Evolutionary conservation across 1,140 invertebrate species (phyloP).

Genomic region (Drosophila parabipectinata): DNA sequence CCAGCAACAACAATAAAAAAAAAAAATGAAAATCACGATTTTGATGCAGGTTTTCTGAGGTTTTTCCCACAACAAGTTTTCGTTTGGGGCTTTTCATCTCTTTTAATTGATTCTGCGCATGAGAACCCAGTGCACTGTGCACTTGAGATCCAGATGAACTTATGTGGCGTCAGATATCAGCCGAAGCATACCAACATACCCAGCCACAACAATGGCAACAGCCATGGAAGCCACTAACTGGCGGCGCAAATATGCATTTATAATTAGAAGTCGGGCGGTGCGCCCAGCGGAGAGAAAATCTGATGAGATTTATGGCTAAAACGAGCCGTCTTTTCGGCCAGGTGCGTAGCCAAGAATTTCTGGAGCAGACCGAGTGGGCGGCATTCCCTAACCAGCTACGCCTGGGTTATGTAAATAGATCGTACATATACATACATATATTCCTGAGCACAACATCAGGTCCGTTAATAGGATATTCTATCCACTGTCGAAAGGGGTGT

Average conservation of each 20-base stretch:
- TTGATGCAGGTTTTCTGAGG: conserved; percentile 74
- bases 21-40: conserved; percentile 75
- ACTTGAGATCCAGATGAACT: conserved; percentile 81
- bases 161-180: conserved; percentile 65
- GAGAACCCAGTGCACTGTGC: conserved; percentile 65
- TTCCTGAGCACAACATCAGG: too few relatives aligned
- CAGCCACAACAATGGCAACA: not conserved
- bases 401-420: not conserved
- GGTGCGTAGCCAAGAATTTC: conserved; percentile 22
- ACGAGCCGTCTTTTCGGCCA: conserved; percentile 20
- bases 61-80: conserved; percentile 77
- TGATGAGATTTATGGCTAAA: conserved; percentile 17
- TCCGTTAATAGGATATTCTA: too few relatives aligned
- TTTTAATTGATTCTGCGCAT: conserved; percentile 76
- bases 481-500: too few relatives aligned
- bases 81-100: conserved; percentile 43
- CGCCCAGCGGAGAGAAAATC: conserved; percentile 23
- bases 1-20: conserved; percentile 43
- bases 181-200: not conserved
- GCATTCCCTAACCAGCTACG: not conserved
- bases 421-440: not conserved
- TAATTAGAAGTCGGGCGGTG: conserved; percentile 34
- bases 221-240: conserved; percentile 26
- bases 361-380: conserved; percentile 1
- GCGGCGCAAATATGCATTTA: conserved; percentile 49